Evolutionary conservation across 2,888 invertebrate genomes (phyloP), one percentile per base, ranked within the genome.

Genomic region (Teinopalpus imperialis): DNA sequence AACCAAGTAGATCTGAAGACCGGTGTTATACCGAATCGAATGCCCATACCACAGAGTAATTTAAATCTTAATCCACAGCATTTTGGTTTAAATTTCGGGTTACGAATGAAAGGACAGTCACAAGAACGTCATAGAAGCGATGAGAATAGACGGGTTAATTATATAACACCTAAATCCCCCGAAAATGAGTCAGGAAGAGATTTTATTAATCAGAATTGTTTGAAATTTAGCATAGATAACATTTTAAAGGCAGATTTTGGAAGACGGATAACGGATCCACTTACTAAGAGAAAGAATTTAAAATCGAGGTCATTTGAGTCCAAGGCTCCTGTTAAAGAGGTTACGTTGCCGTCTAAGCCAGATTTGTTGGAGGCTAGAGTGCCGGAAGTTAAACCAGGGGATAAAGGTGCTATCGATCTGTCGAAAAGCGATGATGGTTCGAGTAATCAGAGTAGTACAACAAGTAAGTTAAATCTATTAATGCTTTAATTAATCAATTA

Each of bases 211-310:
- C 92, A 92, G 50, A 86, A 86, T 32, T 90, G 91, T 56, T 74
- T 96, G 18, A 93, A 94, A 58, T 96, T 96, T 82, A 95, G 95
- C 65, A 95, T 97, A 69, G 95, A 94, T 63, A 96, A 96, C 75
- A 96, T 96, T 50, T 78, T 96, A 13, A 93, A 95, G 64, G 96
- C 96, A 0, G 96, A 96, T 70, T 96, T 96, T 56, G 96, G 96
- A 0, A 87, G 93, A 18, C 69, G 93, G 31, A 92, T 93, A 23
- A 92, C 93, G 0, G 92, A 94, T 62, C 94, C 94, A 6, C 80
- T 94, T 42, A 89, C 90, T 35, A 93, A 91, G 49, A 85, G 92
- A 44, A 93, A 91, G 59, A 71, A 74, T 40, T 66, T 66, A 43
- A 86, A 80, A 27, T 56, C 66, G 2, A 70, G 79, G 42, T 45